Percentiles rank a stretch among this genome's conserved stretches.
phyloP scores from a whole-genome alignment of 2,113 vertebrate species.

The Stigmatopora nigra region DNA sequence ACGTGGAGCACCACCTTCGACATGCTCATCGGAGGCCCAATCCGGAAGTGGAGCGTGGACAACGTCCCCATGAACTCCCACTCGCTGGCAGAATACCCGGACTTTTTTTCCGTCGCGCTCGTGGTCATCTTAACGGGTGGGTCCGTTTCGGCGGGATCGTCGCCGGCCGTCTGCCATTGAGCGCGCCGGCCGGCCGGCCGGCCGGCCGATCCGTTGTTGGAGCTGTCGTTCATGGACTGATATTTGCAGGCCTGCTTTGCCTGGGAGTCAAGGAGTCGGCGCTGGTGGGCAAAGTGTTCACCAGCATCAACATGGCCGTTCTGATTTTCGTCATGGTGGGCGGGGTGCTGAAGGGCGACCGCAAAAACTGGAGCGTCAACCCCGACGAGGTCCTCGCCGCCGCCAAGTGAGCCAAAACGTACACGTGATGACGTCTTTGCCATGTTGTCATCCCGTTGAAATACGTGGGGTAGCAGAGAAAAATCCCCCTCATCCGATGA shows the following conservation, averaged over 20 bases:
- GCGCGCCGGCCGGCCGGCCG: too few relatives aligned
- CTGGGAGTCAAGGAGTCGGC: constrained; percentile 95
- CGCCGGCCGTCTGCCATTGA: too few relatives aligned
- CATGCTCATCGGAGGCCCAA: constrained; percentile 80
- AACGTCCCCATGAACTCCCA: constrained; percentile 81
- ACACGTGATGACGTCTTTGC: too few relatives aligned
- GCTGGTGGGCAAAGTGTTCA: constrained; percentile 91
- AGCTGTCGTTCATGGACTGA: too few relatives aligned
- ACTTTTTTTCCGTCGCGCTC: constrained; percentile 88
- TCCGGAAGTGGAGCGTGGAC: constrained; percentile 70
- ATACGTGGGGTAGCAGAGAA: too few relatives aligned
- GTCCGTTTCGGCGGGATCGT: neutral
- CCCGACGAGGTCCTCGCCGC: constrained; percentile 68
- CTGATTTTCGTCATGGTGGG: constrained; percentile 84
- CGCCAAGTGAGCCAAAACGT: constrained; percentile 9
- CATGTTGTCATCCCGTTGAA: too few relatives aligned
- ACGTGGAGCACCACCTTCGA: constrained; percentile 94
- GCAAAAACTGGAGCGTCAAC: constrained; percentile 82
- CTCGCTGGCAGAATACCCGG: constrained; percentile 83
- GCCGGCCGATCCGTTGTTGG: too few relatives aligned
- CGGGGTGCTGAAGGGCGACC: constrained; percentile 88
- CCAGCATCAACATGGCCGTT: constrained; percentile 88
- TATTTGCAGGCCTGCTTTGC: constrained; percentile 75
- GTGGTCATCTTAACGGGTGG: constrained; percentile 84
- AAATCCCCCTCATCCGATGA: neutral